Conservation (phyloP, 2,113 vertebrate species). For the Cochlearius cochlearius region DNA sequence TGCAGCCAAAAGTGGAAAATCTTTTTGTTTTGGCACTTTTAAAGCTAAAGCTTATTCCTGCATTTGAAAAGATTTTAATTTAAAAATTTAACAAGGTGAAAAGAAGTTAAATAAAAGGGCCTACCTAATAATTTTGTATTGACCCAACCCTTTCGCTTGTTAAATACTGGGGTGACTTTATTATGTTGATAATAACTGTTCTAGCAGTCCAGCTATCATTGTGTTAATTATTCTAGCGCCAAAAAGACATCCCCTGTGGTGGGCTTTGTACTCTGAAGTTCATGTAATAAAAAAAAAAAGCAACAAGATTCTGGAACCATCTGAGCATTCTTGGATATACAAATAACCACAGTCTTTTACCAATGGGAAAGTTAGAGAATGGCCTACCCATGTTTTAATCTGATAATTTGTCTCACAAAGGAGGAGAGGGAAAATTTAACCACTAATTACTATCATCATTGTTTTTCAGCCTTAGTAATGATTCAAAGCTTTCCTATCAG, state of each 20-base stretch:
- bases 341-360: not conserved
- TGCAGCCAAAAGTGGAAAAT: not conserved
- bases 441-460: not conserved
- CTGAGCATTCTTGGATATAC: not conserved
- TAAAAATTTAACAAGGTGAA: not conserved
- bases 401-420: not conserved
- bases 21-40: not conserved
- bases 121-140: not conserved
- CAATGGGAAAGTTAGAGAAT: not conserved
- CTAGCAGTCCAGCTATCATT: not conserved
- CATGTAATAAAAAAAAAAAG: not conserved
- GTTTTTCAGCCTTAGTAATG: not conserved
- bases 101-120: not conserved
- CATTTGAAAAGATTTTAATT: not conserved
- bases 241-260: not conserved
- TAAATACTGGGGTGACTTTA: not conserved
- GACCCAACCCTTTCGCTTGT: not conserved
- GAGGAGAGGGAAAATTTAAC: not conserved
- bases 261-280: not conserved
- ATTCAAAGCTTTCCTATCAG: not conserved
- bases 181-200: not conserved
- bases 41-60: not conserved
- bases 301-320: not conserved
- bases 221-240: not conserved
- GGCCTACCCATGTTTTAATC: not conserved